Evolutionary conservation across 1,140 invertebrate species (phyloP).

Genomic region (Idris sp.): DNA sequence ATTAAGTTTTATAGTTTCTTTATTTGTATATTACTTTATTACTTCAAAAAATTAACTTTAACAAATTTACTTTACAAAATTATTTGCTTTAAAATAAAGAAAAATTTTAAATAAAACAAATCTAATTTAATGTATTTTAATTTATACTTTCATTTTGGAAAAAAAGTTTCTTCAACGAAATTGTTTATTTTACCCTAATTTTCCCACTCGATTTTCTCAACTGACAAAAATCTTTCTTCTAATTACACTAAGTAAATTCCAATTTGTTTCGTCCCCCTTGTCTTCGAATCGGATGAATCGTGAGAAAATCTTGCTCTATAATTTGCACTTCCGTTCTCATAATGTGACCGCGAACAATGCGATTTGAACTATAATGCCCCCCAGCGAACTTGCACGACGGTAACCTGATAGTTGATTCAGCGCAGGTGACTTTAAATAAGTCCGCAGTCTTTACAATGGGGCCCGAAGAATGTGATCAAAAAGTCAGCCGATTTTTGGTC

Average conservation of each 20-base stretch:
- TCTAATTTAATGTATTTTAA: no score
- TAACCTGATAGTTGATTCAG: constrained; percentile 58
- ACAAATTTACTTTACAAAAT: no score
- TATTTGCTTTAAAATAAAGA: no score
- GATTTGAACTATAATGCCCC: constrained; percentile 46
- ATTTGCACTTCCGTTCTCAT: constrained; percentile 67
- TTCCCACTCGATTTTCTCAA: constrained; percentile 34
- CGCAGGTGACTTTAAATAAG: constrained; percentile 61
- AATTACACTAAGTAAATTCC: constrained; percentile 35
- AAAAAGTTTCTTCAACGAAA: no score
- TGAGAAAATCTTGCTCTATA: constrained; percentile 61
- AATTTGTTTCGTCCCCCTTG: constrained; percentile 18
- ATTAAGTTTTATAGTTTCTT: no score
- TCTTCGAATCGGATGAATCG: constrained; percentile 38
- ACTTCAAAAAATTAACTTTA: no score
- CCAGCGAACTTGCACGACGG: constrained; percentile 52
- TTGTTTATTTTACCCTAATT: no score
- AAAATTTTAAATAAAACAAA: no score
- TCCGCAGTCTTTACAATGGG: constrained; percentile 26
- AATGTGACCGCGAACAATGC: constrained; percentile 60
- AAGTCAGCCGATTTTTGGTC: constrained; percentile 51
- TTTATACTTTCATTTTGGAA: no score
- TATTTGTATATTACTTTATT: no score
- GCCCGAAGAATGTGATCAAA: constrained; percentile 25
- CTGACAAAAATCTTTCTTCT: constrained; percentile 25